phyloP scores from a whole-genome alignment of 2,113 vertebrate species.

The Empidonax traillii region DNA sequence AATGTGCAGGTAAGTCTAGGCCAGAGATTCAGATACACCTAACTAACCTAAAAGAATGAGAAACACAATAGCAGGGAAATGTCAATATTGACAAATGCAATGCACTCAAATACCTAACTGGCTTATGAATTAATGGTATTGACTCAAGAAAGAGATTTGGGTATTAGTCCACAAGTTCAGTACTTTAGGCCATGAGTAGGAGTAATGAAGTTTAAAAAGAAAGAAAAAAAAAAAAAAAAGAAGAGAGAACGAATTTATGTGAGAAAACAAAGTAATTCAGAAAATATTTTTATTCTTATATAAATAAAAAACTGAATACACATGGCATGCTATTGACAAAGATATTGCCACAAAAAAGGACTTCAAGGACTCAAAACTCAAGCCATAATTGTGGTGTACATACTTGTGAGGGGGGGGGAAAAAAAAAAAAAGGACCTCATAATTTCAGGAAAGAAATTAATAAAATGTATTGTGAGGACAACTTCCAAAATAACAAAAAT shows the following conservation, averaged over 20 bases:
- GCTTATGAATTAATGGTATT: constrained; percentile 48
- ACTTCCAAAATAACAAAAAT: not conserved
- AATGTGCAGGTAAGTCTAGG: not conserved
- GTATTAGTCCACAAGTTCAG: not conserved
- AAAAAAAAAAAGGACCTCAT: not conserved
- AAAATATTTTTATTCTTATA: constrained; percentile 17
- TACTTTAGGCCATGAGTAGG: not conserved
- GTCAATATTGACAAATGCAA: constrained; percentile 51
- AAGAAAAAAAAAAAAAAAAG: not conserved
- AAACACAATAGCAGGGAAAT: constrained; percentile 9
- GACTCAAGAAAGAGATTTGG: constrained; percentile 19
- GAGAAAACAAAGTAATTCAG: not conserved
- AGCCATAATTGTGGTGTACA: not conserved
- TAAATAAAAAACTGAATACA: constrained; percentile 2
- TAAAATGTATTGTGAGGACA: not conserved
- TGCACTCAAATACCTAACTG: not conserved
- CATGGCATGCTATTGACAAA: not conserved
- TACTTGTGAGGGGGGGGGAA: not conserved
- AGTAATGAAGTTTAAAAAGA: not conserved
- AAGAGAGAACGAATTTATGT: not conserved
- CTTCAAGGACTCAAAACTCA: not conserved
- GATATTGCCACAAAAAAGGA: constrained; percentile 15
- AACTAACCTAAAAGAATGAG: not conserved
- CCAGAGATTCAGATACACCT: not conserved
- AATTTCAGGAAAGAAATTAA: not conserved